These are phyloP conservation scores for Heliornis fulica DNA, from an alignment of 2,113 vertebrate genomes.

Conservation along the genomic window DNA sequence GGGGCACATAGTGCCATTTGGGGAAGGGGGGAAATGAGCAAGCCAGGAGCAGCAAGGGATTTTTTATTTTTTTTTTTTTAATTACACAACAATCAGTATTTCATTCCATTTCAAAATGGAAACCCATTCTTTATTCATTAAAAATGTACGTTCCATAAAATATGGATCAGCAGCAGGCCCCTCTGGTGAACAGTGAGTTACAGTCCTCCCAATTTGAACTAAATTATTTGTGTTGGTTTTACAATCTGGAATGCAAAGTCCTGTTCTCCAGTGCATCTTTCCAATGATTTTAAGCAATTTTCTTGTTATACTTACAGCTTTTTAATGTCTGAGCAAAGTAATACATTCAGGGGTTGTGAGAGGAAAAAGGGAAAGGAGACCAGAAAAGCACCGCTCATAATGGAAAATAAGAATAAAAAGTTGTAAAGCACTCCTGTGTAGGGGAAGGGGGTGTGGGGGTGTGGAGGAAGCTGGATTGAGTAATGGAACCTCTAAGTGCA, in stretches of 20 bases:
- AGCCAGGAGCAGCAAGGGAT: not conserved
- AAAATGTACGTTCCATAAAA: slow-evolving; percentile 71
- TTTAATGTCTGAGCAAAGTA: slow-evolving; percentile 1
- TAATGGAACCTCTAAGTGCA: not conserved
- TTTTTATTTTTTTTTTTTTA: not conserved
- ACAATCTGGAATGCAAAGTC: slow-evolving; percentile 56
- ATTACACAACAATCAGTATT: slow-evolving; percentile 50
- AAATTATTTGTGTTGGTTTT: slow-evolving; percentile 75
- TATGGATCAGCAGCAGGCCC: slow-evolving; percentile 63
- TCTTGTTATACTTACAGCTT: slow-evolving; percentile 29
- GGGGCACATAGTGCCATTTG: not conserved
- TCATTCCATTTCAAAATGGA: slow-evolving; percentile 61
- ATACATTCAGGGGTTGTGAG: slow-evolving; percentile 21
- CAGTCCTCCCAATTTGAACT: slow-evolving; percentile 55
- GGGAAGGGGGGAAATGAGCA: not conserved
- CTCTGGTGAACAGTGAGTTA: slow-evolving; percentile 59
- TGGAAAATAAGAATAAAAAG: slow-evolving; percentile 41
- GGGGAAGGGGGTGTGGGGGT: not conserved
- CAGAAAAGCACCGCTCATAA: not conserved
- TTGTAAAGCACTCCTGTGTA: not conserved
- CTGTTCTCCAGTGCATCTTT: slow-evolving; percentile 23
- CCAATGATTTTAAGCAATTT: slow-evolving; percentile 50
- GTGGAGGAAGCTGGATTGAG: not conserved
- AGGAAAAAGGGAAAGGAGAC: slow-evolving; percentile 16
- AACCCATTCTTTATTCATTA: slow-evolving; percentile 65